These are phyloP conservation scores for Chironomus tepperi DNA, from an alignment of 1,140 invertebrate genomes.

Conservation along the genomic window DNA sequence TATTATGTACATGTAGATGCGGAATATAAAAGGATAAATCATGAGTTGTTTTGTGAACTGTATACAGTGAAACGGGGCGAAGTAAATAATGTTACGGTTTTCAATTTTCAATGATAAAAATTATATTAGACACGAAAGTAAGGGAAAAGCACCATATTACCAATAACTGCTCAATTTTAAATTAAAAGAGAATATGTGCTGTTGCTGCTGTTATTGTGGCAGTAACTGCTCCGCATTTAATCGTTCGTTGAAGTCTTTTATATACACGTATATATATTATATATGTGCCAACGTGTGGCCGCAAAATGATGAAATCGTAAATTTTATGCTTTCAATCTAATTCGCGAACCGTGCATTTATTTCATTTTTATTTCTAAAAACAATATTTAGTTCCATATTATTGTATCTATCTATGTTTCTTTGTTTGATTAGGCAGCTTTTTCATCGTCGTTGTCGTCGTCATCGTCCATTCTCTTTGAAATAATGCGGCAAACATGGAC, in stretches of 20 bases:
- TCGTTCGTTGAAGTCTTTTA: conserved; percentile 1
- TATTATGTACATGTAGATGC: neutral
- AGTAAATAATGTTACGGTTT: conserved; percentile 14
- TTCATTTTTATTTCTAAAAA: neutral
- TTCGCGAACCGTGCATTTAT: conserved; percentile 5
- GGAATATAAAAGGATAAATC: conserved; percentile 22
- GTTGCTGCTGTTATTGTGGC: neutral
- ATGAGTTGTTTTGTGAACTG: neutral
- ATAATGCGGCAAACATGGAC: neutral
- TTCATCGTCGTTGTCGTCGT: neutral
- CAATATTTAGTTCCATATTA: neutral
- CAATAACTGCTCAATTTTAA: neutral
- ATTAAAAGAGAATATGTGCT: neutral
- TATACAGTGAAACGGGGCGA: neutral
- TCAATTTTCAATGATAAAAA: conserved; percentile 10
- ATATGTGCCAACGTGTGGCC: neutral
- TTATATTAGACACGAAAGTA: conserved; percentile 7
- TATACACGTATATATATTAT: neutral
- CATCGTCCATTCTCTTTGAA: neutral
- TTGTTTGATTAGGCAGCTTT: neutral
- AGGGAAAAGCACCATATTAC: neutral
- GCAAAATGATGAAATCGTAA: conserved; percentile 9
- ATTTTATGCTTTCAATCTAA: conserved; percentile 14
- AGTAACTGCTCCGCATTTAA: neutral
- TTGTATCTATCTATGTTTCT: neutral